Base-by-base conservation (phyloP, 64 coral and sea anemone species). In the Montipora efflorescens region DNA sequence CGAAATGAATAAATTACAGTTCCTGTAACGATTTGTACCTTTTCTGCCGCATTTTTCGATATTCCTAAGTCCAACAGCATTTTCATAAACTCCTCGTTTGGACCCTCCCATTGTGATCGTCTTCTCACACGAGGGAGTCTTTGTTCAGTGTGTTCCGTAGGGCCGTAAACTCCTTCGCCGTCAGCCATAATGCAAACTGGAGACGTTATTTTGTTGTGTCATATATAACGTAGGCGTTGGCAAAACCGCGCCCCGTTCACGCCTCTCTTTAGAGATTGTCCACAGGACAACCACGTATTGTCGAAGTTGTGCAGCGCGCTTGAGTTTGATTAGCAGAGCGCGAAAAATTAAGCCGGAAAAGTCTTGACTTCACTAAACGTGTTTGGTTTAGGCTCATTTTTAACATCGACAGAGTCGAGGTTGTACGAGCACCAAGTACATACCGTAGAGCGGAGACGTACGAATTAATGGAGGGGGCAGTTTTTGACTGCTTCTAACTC, bases 41-140 rank as follows among this genome's bases (percentile, higher is more conserved):
- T 95, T 49, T 84, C 93, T 45, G 87, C 93, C 47, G 93, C 93
- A 64, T 95, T 90, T 45, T 70, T 73, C 7, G 93, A 90, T 55
- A 95, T 95, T 1, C 93, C 88, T 76, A 95, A 90, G 13, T 76
- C 90, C 62, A 88, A 70, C 52, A 95, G 20, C 71, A 85, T 57
- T 62, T 67, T 5, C 0, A 95, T 79, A 78, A 90, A 88, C 16
- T 95, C 87, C 46, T 95, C 80, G 79, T 95, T 95, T 11, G 93
- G 93, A 0, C 93, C 93, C 21, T 75, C 82, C 78, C 87, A 95
- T 20, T 88, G 87, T n/a, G 90, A 64, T 86, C 69, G 85, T 51
- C 79, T 48, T 46, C 82, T 85, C 1, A 11, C 7, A 70, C 62
- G 82, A 16, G 82, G 82, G 22, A 49, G 45, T 5, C 15, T 25